These are phyloP conservation scores for Leptogaster cylindrica DNA, from an alignment of 2,888 invertebrate species.

Conservation along the genomic window DNA sequence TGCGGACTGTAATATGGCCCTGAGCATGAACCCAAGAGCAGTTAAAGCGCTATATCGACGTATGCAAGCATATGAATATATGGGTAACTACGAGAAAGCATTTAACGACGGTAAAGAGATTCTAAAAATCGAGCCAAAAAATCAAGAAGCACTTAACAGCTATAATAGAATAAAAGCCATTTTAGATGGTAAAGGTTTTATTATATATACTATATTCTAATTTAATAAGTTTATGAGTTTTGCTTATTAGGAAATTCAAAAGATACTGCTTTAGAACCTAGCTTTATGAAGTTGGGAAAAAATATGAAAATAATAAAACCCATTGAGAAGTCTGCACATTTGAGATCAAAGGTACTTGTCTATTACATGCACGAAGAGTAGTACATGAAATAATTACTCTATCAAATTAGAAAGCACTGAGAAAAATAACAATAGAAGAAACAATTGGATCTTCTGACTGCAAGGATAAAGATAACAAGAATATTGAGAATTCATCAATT, in stretches of 20 bases:
- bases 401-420: conserved; percentile 49
- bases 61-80: conserved; percentile 74
- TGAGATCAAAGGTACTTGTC: conserved; percentile 55
- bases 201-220: not conserved
- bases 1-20: conserved; percentile 80
- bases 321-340: conserved; percentile 55
- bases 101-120: conserved; percentile 74
- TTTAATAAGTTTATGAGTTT: not conserved
- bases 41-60: conserved; percentile 86
- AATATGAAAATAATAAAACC: conserved; percentile 55
- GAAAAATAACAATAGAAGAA: conserved; percentile 55
- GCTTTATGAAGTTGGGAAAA: conserved; percentile 41
- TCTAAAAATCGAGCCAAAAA: conserved; percentile 79
- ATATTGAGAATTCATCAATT: conserved; percentile 50
- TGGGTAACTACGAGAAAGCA: conserved; percentile 76
- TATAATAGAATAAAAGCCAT: conserved; percentile 57
- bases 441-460: conserved; percentile 51
- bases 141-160: conserved; percentile 69
- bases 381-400: too few species aligned
- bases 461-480: conserved; percentile 50
- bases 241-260: too few species aligned
- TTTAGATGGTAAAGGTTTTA: too few species aligned
- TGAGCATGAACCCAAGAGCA: conserved; percentile 78
- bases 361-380: too few species aligned
- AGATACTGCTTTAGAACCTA: conserved; percentile 30